Evolutionary conservation across 35 echinoderm and acorn worm species (phyloP).

Genomic region (Strongylocentrotus purpuratus): DNA sequence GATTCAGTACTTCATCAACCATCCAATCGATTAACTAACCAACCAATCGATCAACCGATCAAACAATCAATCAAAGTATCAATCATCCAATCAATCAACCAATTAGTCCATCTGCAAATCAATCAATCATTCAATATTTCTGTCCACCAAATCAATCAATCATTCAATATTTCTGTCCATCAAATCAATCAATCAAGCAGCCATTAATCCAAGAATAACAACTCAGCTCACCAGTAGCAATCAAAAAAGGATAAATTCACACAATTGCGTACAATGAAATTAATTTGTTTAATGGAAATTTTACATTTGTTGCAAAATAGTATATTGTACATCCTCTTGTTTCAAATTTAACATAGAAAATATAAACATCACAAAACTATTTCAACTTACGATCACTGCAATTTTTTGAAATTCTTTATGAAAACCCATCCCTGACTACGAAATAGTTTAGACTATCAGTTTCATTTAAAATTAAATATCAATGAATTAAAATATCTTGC

Average conservation of each 20-base stretch:
- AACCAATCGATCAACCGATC: not conserved
- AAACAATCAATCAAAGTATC: not conserved
- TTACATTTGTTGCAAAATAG: not conserved
- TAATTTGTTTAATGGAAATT: constrained; percentile 1
- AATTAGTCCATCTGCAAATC: too few species aligned
- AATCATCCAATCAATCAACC: not conserved
- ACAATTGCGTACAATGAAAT: not conserved
- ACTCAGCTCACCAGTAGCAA: not conserved
- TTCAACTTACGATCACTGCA: not conserved
- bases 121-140: too few species aligned
- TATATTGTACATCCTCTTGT: not conserved
- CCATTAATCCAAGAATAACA: too few species aligned
- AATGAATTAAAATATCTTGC: not conserved
- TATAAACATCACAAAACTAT: not conserved
- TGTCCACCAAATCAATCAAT: too few species aligned
- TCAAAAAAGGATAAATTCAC: not conserved
- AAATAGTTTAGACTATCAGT: not conserved
- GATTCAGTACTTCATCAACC: not conserved
- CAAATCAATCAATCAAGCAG: too few species aligned
- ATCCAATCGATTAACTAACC: not conserved
- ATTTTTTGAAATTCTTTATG: not conserved
- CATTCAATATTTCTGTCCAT: too few species aligned
- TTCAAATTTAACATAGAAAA: constrained; percentile 6
- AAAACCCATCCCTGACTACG: not conserved
- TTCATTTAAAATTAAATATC: not conserved